Evolutionary conservation across 1,140 invertebrate genomes (phyloP).

Genomic region (Anthonomus grandis): DNA sequence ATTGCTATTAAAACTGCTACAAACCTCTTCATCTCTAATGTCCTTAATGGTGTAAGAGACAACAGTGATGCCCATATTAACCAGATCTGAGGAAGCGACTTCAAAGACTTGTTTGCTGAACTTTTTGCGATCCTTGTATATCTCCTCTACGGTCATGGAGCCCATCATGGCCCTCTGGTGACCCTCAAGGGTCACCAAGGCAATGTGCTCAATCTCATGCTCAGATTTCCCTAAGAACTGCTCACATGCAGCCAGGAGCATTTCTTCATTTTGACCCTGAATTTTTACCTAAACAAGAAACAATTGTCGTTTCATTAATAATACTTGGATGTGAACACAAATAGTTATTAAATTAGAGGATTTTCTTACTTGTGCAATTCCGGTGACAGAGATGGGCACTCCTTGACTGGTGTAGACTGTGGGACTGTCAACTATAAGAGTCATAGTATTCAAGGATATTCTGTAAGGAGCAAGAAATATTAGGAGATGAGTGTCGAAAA

Average conservation of each 20-base stretch:
- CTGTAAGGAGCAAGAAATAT: slow-evolving; percentile 29
- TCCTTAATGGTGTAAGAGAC: slow-evolving; percentile 98
- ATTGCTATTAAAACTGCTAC: too few species aligned
- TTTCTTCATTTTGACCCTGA: slow-evolving; percentile 95
- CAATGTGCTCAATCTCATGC: slow-evolving; percentile 87
- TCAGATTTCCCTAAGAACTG: slow-evolving; percentile 94
- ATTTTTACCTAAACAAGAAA: slow-evolving; percentile 68
- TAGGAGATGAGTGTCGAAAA: too few species aligned
- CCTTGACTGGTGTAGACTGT: slow-evolving; percentile 95
- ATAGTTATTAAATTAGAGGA: too few species aligned
- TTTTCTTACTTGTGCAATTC: slow-evolving; percentile 83
- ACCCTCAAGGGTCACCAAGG: slow-evolving; percentile 92
- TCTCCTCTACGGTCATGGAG: slow-evolving; percentile 98
- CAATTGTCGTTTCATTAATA: too few species aligned
- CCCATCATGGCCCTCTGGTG: slow-evolving; percentile 99
- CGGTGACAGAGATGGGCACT: slow-evolving; percentile 95
- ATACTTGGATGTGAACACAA: too few species aligned
- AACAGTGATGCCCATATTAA: slow-evolving; percentile 98
- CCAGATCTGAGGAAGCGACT: slow-evolving; percentile 90
- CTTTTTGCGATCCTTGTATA: slow-evolving; percentile 98
- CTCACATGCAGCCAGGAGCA: slow-evolving; percentile 94
- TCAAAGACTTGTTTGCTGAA: slow-evolving; percentile 97
- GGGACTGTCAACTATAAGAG: slow-evolving; percentile 85
- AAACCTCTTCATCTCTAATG: slow-evolving; percentile 95
- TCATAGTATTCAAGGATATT: slow-evolving; percentile 96